These are phyloP conservation scores for Brachionus manjavacas DNA, from an alignment of 1,140 invertebrate genomes.

Conservation along the genomic window DNA sequence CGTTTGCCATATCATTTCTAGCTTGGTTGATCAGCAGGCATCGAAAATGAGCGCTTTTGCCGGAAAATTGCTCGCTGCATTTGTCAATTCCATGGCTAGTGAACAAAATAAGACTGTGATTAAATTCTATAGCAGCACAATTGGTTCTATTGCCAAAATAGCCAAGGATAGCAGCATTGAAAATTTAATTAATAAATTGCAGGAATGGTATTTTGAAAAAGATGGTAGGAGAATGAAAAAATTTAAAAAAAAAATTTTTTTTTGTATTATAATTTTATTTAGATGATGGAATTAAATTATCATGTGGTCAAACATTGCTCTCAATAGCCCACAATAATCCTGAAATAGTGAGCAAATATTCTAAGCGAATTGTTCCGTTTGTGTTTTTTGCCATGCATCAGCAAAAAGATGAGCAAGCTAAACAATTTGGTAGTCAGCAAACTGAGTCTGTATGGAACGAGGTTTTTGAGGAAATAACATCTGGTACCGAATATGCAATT, in stretches of 20 bases:
- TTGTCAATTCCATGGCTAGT: constrained; percentile 34
- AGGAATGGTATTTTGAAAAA: constrained; percentile 32
- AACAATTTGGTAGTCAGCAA: not conserved
- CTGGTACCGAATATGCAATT: constrained; percentile 28
- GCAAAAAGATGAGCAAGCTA: not conserved
- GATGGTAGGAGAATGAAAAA: not conserved
- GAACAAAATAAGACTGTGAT: constrained; percentile 31
- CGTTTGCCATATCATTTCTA: not conserved
- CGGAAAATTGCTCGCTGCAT: constrained; percentile 29
- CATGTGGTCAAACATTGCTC: constrained; percentile 26
- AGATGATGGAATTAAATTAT: constrained; percentile 19
- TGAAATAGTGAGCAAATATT: constrained; percentile 1
- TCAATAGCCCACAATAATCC: not conserved
- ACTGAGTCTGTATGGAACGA: not conserved
- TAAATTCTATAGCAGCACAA: constrained; percentile 3
- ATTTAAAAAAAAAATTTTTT: not conserved
- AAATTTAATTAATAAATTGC: constrained; percentile 25
- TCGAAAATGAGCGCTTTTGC: not conserved
- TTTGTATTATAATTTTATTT: not conserved
- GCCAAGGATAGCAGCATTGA: constrained; percentile 19
- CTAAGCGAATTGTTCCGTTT: constrained; percentile 9
- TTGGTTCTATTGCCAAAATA: constrained; percentile 36
- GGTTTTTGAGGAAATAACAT: constrained; percentile 39
- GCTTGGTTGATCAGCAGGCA: not conserved
- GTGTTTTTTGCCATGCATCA: constrained; percentile 42